Conservation (phyloP, 2,797 vertebrate genomes). For the Micromesistius poutassou region DNA sequence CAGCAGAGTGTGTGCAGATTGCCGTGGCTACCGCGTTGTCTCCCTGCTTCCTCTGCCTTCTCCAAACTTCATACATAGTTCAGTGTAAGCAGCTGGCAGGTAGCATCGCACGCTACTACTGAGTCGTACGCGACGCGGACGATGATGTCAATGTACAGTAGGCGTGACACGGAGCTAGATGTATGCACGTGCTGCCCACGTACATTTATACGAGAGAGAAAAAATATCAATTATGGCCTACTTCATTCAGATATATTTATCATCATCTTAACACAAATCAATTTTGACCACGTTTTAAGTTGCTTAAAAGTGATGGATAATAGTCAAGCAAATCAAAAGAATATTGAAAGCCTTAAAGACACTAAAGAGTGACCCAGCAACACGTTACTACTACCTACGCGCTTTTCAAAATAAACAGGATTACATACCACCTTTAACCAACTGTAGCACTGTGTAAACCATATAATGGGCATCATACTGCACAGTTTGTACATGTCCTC, state of each 20-base stretch:
- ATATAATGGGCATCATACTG: neutral
- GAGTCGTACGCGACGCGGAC: neutral
- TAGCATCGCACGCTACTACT: neutral
- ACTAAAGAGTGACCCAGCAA: neutral
- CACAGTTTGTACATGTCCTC: neutral
- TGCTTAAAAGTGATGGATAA: neutral
- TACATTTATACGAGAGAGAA: neutral
- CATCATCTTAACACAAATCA: neutral
- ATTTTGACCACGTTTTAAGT: neutral
- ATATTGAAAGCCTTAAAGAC: neutral
- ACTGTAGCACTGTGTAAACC: neutral
- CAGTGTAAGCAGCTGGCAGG: neutral
- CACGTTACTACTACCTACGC: neutral
- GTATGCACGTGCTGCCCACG: neutral
- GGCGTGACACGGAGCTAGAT: neutral
- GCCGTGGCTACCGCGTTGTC: conserved; percentile 46
- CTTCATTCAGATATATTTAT: neutral
- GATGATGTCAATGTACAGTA: neutral
- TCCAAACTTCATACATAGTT: neutral
- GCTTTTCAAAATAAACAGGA: neutral
- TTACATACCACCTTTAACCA: neutral
- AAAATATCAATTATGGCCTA: neutral
- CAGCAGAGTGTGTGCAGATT: conserved; percentile 73
- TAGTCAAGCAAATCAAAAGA: neutral
- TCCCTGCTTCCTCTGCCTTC: neutral